Percentiles rank a stretch among this genome's conserved stretches.
Conservation (phyloP, 2,113 vertebrate species). For the Pteronura brasiliensis region DNA sequence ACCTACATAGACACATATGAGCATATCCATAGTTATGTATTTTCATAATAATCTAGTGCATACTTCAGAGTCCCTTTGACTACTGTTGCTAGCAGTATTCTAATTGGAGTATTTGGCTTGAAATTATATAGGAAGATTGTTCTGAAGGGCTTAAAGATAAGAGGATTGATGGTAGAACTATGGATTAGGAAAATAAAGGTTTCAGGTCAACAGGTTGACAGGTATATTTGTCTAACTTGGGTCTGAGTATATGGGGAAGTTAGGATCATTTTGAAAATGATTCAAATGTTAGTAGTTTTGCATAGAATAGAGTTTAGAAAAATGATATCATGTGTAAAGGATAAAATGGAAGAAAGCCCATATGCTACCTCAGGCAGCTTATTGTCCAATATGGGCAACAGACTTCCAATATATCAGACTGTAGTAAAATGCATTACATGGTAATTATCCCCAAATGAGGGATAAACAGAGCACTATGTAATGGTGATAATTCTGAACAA, state of each 20-base stretch:
- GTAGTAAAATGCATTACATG: neutral
- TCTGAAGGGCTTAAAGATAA: neutral
- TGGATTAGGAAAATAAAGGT: neutral
- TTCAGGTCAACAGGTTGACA: neutral
- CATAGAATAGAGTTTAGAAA: neutral
- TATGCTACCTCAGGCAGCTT: neutral
- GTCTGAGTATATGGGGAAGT: neutral
- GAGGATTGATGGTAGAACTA: neutral
- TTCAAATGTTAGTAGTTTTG: neutral
- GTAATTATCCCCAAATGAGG: slow-evolving; percentile 12
- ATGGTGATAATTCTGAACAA: slow-evolving; percentile 30
- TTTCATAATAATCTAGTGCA: neutral
- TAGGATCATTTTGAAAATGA: neutral
- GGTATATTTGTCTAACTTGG: neutral
- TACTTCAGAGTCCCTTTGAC: neutral
- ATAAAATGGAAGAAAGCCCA: neutral
- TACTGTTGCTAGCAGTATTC: neutral
- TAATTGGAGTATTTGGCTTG: neutral
- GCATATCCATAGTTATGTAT: neutral
- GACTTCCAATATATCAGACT: neutral
- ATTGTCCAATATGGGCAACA: neutral
- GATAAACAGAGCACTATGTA: neutral
- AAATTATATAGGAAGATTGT: neutral
- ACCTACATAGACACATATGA: neutral
- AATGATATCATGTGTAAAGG: neutral